Base-by-base conservation (phyloP, 2,797 vertebrate genomes). In the Diceros bicornis region DNA sequence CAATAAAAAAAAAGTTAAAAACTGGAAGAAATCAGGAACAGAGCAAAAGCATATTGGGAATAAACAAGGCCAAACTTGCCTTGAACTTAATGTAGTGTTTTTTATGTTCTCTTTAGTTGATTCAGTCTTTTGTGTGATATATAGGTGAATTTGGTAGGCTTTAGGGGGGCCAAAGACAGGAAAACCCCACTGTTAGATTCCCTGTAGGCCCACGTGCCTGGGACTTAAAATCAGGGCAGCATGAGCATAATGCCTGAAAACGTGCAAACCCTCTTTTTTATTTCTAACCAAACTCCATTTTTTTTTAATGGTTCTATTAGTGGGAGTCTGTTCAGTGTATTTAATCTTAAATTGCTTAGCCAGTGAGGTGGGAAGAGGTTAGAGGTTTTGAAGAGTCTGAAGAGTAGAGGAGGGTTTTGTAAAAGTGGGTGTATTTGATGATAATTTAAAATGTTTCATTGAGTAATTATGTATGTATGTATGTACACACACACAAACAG, bases 321-420 rank as follows among this genome's bases (percentile, higher is more conserved):
- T 94, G 32, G 7, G 74, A 77, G 68, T 89, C 25, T 94, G 1
- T 41, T 89, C 3, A 44, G 27, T 78, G 37, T 41, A 27, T 87
- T 77, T 82, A 71, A 77, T 85, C 61, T 82, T 71, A 87, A 66
- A 75, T 85, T 89, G 17, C 52, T 92, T 92, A 68, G 7, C 14
- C 57, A 81, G 20, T 16, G 25, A 37, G 11, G 21, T 84, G 23
- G 23, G 47, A 66, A 74, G 69, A 89, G 47, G 27, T 89, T 68
- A 69, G 44, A 77, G 25, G 6, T 68, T 83, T 72, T 61, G 50
- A 87, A 68, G 20, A 72, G 29, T 77, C 41, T 93, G 16, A 94
- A 69, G 41, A 72, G 44, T 78, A 90, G 32, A 97, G 52, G n/a
- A 86, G 52, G 52, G 18, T 89, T 61, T 94, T 89, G 11, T 89